These are phyloP conservation scores for Acrossocheilus fasciatus DNA, from an alignment of 2,797 vertebrate genomes.

Conservation along the genomic window DNA sequence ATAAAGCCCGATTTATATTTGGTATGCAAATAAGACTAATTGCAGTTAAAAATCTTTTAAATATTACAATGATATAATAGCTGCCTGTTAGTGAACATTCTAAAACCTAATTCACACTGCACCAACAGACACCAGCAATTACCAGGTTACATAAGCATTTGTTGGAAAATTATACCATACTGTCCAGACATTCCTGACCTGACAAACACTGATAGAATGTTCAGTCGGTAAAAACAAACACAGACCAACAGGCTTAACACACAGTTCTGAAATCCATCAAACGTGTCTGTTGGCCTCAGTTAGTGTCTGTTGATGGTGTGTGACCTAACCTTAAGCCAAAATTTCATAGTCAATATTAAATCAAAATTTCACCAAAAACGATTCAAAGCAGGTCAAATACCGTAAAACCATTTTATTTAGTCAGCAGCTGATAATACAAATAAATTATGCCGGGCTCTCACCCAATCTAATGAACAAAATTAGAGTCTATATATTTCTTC, in stretches of 20 bases:
- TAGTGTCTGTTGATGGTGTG: neutral
- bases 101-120: neutral
- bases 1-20: neutral
- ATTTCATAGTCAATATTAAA: neutral
- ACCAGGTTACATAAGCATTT: neutral
- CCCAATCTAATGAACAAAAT: conserved; percentile 50
- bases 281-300: neutral
- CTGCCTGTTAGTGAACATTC: neutral
- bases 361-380: neutral
- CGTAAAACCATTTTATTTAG: conserved; percentile 80
- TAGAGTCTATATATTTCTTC: conserved; percentile 7
- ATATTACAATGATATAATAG: neutral
- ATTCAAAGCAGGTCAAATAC: conserved; percentile 45
- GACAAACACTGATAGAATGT: neutral
- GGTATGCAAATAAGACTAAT: neutral
- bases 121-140: neutral
- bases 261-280: neutral
- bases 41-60: too few relatives aligned
- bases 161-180: conserved; percentile 6
- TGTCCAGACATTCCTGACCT: neutral
- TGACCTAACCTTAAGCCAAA: neutral
- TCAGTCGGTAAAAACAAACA: conserved; percentile 10
- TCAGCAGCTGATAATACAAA: conserved; percentile 76
- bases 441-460: conserved; percentile 76
- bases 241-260: neutral